Conservation (phyloP, 2,888 invertebrate genomes). For the Drosophila villosipedis region DNA sequence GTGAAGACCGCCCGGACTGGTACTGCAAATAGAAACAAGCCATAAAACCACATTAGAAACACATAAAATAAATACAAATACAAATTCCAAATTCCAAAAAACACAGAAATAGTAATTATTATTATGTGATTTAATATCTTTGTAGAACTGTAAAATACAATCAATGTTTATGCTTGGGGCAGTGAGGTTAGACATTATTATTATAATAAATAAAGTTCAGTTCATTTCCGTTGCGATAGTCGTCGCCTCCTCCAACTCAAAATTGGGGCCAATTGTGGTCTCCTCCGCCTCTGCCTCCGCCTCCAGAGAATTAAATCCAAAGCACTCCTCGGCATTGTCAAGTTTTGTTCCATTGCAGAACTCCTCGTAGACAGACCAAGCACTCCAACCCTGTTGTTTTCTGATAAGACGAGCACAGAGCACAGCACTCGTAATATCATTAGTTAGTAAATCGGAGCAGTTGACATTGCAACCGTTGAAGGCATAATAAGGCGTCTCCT, state of each 20-base stretch:
- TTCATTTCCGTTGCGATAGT: constrained; percentile 37
- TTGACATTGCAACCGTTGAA: constrained; percentile 82
- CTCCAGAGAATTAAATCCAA: constrained; percentile 28
- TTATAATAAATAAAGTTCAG: constrained; percentile 30
- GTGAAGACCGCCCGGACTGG: constrained; percentile 89
- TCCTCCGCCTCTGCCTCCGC: not conserved
- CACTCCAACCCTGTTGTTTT: constrained; percentile 82
- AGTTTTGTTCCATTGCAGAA: constrained; percentile 78
- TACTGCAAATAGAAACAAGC: constrained; percentile 86
- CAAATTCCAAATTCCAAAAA: not conserved
- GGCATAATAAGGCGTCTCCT: constrained; percentile 59
- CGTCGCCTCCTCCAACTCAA: constrained; percentile 28
- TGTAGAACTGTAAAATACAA: constrained; percentile 24
- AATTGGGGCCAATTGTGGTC: not conserved
- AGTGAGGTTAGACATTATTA: constrained; percentile 53
- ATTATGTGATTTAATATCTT: constrained; percentile 13
- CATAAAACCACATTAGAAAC: constrained; percentile 11
- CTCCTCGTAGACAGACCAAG: constrained; percentile 82
- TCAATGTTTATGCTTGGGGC: constrained; percentile 49
- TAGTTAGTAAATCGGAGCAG: constrained; percentile 79
- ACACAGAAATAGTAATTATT: constrained; percentile 1
- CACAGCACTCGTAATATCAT: constrained; percentile 81
- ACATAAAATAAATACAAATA: not conserved
- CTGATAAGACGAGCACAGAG: constrained; percentile 80
- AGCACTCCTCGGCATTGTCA: constrained; percentile 62